These are phyloP conservation scores for Illadopsis cleaveri DNA, from an alignment of 2,113 vertebrate species.

Conservation along the genomic window DNA sequence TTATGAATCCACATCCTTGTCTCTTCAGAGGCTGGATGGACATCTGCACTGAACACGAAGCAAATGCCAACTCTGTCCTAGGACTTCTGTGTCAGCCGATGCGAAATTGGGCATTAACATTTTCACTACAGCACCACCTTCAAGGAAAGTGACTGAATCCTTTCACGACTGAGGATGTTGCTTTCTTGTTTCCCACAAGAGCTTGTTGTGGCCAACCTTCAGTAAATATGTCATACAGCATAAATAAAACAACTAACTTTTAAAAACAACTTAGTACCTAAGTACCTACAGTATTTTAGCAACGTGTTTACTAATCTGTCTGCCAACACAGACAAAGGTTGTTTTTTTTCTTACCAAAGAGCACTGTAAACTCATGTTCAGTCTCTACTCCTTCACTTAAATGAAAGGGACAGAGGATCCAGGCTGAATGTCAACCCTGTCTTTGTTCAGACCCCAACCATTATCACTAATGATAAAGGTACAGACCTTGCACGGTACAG, in stretches of 20 bases:
- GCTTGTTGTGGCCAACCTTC: constrained; percentile 26
- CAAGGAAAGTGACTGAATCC: constrained; percentile 34
- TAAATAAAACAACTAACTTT: constrained; percentile 30
- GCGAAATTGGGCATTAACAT: constrained; percentile 35
- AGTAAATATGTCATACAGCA: neutral
- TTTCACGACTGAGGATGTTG: constrained; percentile 14
- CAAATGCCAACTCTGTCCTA: constrained; percentile 45
- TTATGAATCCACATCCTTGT: constrained; percentile 61
- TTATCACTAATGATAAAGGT: constrained; percentile 18
- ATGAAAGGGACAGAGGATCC: constrained; percentile 44
- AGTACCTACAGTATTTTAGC: constrained; percentile 9
- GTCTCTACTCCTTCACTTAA: constrained; percentile 1
- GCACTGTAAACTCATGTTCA: constrained; percentile 27
- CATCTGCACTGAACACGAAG: neutral
- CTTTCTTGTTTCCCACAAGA: constrained; percentile 40
- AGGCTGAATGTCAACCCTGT: constrained; percentile 43
- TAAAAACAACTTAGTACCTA: neutral
- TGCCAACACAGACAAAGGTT: constrained; percentile 7
- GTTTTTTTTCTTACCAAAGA: constrained; percentile 27
- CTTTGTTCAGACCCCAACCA: constrained; percentile 57
- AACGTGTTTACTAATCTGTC: neutral
- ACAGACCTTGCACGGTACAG: neutral
- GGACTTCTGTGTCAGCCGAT: constrained; percentile 33
- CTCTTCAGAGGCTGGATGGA: constrained; percentile 6
- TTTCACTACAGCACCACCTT: constrained; percentile 57